Percentiles rank a stretch among this genome's conserved stretches.
phyloP scores from a whole-genome alignment of 1,140 invertebrate species.

The Limonius californicus region DNA sequence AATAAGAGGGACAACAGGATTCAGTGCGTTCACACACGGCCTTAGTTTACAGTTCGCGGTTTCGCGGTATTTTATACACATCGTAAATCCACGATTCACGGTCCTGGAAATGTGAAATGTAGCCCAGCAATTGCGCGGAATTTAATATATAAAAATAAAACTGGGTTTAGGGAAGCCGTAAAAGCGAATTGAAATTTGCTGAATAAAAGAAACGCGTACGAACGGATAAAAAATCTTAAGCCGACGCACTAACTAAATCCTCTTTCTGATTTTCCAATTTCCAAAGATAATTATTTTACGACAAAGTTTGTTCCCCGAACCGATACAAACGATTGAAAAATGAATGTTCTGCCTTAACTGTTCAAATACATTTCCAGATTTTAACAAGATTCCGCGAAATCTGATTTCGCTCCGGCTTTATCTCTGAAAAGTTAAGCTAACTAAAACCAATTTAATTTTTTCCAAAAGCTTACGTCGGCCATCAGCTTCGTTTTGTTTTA shows the following conservation, averaged over 20 bases:
- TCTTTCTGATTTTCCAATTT: neutral
- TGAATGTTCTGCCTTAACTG: too few species aligned
- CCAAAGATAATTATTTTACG: constrained; percentile 1
- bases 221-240: constrained; percentile 1
- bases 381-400: neutral
- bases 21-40: neutral
- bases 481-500: too few species aligned
- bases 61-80: constrained; percentile 14
- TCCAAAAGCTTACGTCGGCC: too few species aligned
- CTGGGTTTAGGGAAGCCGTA: constrained; percentile 10
- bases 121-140: constrained; percentile 6
- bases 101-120: constrained; percentile 4
- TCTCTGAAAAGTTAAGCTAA: too few species aligned
- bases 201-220: constrained; percentile 1
- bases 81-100: constrained; percentile 12
- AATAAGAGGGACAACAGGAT: neutral
- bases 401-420: too few species aligned
- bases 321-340: too few species aligned
- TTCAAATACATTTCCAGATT: neutral
- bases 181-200: constrained; percentile 12
- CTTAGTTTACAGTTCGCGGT: constrained; percentile 8
- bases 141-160: constrained; percentile 16
- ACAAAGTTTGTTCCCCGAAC: neutral
- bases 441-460: too few species aligned
- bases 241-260: neutral